Evolutionary conservation across 1,140 invertebrate species (phyloP).

Genomic region (Lanistes nyassanus): DNA sequence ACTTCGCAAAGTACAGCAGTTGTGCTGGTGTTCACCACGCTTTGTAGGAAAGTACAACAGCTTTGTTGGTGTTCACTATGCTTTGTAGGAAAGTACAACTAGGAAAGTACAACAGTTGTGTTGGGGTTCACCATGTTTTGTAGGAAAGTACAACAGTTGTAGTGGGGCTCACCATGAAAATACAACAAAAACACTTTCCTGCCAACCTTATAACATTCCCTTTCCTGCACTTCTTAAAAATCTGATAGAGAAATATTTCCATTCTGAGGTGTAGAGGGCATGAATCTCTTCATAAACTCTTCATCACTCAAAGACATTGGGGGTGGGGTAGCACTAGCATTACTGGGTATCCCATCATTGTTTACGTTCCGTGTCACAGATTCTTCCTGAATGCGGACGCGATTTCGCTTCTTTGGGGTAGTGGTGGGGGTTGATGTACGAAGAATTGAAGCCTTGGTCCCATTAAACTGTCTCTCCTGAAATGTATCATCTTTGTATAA

Average conservation of each 20-base stretch:
- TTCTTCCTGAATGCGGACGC: slow-evolving; percentile 46
- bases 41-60: no score
- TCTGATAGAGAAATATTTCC: slow-evolving; percentile 12
- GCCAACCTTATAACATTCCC: background rate
- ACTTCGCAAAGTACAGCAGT: no score
- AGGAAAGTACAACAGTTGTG: no score
- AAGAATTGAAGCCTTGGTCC: slow-evolving; percentile 26
- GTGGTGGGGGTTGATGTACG: slow-evolving; percentile 21
- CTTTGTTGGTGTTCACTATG: no score
- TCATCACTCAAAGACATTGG: slow-evolving; percentile 37
- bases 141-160: no score
- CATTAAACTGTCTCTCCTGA: slow-evolving; percentile 14
- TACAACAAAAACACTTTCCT: no score
- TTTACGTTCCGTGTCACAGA: slow-evolving; percentile 29
- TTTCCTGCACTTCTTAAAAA: background rate
- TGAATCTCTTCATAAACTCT: slow-evolving; percentile 38
- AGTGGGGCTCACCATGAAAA: no score
- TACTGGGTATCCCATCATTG: background rate
- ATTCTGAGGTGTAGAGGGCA: slow-evolving; percentile 37
- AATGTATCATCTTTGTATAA: background rate
- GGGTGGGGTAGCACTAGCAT: slow-evolving; percentile 25
- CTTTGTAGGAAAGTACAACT: no score
- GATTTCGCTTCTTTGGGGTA: slow-evolving; percentile 41
- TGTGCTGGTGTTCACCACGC: no score
- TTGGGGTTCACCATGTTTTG: no score